Percentiles rank a stretch among this genome's conserved stretches.
Evolutionary conservation across 2,888 invertebrate genomes (phyloP).

Genomic region (Myopa tessellatipennis): DNA sequence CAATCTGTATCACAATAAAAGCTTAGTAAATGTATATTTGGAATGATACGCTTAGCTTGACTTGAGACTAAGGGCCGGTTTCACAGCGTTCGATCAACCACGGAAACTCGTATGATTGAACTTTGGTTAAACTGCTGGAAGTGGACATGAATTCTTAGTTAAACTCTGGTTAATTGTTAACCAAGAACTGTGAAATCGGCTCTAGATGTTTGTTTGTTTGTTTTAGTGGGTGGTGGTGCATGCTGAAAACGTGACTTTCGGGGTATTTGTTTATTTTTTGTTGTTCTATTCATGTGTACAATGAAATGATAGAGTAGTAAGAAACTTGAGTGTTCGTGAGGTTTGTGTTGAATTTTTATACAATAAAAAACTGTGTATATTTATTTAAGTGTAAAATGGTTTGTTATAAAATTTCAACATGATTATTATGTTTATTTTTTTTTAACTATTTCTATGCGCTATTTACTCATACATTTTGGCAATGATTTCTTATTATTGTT

Average conservation of each 20-base stretch:
- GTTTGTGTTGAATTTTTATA: neutral
- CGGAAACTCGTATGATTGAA: no score
- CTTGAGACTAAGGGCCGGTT: neutral
- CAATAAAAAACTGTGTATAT: conserved; percentile 14
- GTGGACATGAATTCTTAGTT: no score
- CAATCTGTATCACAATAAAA: conserved; percentile 35
- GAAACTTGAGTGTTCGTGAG: neutral
- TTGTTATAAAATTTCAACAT: neutral
- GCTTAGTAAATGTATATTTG: conserved; percentile 31
- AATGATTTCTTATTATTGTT: conserved; percentile 30
- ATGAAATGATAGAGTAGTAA: no score
- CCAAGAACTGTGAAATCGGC: no score
- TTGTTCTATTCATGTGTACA: no score
- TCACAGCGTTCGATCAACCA: neutral
- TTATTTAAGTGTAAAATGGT: neutral
- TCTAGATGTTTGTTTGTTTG: neutral
- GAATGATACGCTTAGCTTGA: conserved; percentile 36
- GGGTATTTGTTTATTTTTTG: no score
- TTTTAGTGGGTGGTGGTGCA: no score
- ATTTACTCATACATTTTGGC: conserved; percentile 25
- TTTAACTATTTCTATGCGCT: conserved; percentile 16
- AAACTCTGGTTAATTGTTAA: no score
- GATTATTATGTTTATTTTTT: conserved; percentile 6
- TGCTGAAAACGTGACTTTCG: no score
- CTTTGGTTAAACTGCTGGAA: no score